Conservation (phyloP, 30 jellyfish, hydroid and myxozoan species). For the Aurelia sp. region DNA sequence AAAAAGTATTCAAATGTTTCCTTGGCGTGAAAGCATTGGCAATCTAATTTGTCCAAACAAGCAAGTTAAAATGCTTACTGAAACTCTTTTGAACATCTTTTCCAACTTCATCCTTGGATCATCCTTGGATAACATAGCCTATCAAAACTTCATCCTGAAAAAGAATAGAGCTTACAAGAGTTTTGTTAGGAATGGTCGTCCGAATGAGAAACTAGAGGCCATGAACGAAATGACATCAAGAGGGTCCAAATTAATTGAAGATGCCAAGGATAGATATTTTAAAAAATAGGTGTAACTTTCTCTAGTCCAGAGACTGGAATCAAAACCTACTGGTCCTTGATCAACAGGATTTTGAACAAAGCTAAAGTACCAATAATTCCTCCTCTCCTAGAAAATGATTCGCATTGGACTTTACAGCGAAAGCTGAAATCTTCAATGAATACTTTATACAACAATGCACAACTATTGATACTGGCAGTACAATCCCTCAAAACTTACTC, state of each 20-base stretch:
- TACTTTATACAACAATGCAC: constrained; percentile 17
- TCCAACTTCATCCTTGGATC: constrained; percentile 58
- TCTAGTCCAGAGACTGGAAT: constrained; percentile 28
- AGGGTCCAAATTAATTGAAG: neutral
- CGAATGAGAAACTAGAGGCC: constrained; percentile 32
- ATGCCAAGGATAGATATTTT: constrained; percentile 27
- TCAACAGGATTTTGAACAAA: constrained; percentile 27
- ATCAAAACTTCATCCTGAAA: constrained; percentile 38
- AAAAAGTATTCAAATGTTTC: constrained; percentile 24
- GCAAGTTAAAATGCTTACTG: constrained; percentile 34
- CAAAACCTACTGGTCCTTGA: constrained; percentile 42
- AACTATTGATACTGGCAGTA: constrained; percentile 40
- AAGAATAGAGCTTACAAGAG: constrained; percentile 31
- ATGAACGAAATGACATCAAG: constrained; percentile 14
- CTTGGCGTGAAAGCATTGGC: neutral
- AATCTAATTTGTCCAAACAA: constrained; percentile 25
- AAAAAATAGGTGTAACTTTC: constrained; percentile 33
- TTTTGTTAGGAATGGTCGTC: constrained; percentile 46
- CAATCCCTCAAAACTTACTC: neutral
- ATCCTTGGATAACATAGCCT: constrained; percentile 62
- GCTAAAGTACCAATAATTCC: constrained; percentile 43
- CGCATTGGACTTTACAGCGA: constrained; percentile 17
- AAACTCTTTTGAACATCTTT: constrained; percentile 37
- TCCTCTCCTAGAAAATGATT: constrained; percentile 24
- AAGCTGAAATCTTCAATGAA: too few species aligned